phyloP scores from a whole-genome alignment of 2,113 vertebrate genomes.

The Pao palembangensis region DNA sequence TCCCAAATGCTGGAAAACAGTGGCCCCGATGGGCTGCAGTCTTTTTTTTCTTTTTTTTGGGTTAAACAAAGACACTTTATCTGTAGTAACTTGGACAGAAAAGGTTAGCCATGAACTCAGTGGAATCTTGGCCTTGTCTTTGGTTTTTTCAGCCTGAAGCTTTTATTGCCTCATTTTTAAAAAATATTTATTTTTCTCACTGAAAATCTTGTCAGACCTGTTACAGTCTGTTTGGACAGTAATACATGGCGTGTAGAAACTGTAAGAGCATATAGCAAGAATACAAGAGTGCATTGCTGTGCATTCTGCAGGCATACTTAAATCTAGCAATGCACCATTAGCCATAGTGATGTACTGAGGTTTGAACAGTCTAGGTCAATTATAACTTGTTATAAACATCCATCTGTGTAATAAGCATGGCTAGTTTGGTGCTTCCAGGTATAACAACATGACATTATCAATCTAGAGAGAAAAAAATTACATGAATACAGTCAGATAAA shows the following conservation, averaged over 20 bases:
- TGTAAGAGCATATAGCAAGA: too few relatives aligned
- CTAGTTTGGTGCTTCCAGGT: too few relatives aligned
- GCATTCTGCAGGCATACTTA: too few relatives aligned
- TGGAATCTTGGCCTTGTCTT: slow-evolving; percentile 31
- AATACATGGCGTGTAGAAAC: background rate
- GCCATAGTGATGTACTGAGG: too few relatives aligned
- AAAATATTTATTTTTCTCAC: background rate
- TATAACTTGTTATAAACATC: too few relatives aligned
- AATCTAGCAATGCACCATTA: too few relatives aligned
- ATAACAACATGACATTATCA: too few relatives aligned
- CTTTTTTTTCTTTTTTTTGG: background rate
- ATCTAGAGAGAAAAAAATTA: too few relatives aligned
- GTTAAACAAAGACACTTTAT: slow-evolving; percentile 23
- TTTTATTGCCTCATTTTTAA: background rate
- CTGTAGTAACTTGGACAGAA: slow-evolving; percentile 23
- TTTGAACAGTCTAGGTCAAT: too few relatives aligned
- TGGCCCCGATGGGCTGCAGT: slow-evolving; percentile 26
- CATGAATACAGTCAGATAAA: too few relatives aligned
- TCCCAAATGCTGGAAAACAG: slow-evolving; percentile 46
- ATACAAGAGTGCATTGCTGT: too few relatives aligned
- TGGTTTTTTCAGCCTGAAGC: background rate
- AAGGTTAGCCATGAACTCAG: slow-evolving; percentile 26
- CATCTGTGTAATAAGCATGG: too few relatives aligned
- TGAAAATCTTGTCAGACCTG: slow-evolving; percentile 34
- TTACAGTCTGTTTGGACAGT: slow-evolving; percentile 52